Percentiles rank a stretch among this genome's conserved stretches.
Conservation (phyloP, 1,140 invertebrate genomes). For the Trichonephila clavata region DNA sequence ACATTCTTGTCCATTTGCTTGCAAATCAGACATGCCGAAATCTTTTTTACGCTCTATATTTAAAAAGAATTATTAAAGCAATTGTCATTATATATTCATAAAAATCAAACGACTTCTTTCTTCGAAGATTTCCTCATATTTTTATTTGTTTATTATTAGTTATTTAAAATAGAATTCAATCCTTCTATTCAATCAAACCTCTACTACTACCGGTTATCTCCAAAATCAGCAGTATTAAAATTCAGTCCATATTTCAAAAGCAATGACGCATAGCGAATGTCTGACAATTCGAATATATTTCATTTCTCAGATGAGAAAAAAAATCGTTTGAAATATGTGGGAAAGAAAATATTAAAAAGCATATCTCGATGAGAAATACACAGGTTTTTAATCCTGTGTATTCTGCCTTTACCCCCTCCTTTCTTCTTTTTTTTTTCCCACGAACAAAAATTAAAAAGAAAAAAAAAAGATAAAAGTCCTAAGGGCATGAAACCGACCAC, state of each 20-base stretch:
- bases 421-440: background rate
- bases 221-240: background rate
- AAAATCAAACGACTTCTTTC: too few species aligned
- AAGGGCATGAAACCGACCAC: background rate
- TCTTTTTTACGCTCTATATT: too few species aligned
- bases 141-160: too few species aligned
- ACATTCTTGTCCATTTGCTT: too few species aligned
- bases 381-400: background rate
- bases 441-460: background rate
- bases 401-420: background rate
- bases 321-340: background rate
- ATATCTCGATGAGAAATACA: background rate
- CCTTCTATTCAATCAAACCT: too few species aligned
- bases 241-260: background rate
- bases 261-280: background rate
- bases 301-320: background rate
- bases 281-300: background rate
- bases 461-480: background rate
- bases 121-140: too few species aligned
- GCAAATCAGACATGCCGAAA: too few species aligned
- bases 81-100: too few species aligned
- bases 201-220: too few species aligned
- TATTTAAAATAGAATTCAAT: too few species aligned
- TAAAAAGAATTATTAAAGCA: too few species aligned
- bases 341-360: slow-evolving; percentile 9